phyloP scores from a whole-genome alignment of 2,797 vertebrate species.

The Todus mexicanus region DNA sequence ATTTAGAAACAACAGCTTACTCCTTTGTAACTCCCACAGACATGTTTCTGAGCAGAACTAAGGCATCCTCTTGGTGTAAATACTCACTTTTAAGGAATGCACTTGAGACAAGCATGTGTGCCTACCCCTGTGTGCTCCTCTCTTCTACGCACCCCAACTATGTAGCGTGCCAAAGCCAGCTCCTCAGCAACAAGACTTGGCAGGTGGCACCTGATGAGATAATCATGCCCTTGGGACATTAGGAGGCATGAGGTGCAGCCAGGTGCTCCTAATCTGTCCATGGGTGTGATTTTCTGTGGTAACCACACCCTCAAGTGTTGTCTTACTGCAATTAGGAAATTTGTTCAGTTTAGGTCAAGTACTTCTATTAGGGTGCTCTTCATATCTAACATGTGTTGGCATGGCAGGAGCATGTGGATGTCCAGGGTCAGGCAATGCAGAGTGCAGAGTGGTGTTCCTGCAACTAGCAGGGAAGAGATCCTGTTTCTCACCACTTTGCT shows the following conservation, averaged over 20 bases:
- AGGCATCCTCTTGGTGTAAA: not conserved
- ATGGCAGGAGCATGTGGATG: not conserved
- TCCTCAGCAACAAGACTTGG: slow-evolving; percentile 47
- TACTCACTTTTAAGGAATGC: slow-evolving; percentile 1
- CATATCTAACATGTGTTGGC: not conserved
- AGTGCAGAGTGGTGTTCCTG: not conserved
- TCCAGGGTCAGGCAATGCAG: not conserved
- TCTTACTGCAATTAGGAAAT: slow-evolving; percentile 44
- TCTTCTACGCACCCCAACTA: not conserved
- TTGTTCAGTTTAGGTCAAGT: slow-evolving; percentile 36
- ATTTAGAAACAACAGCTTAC: not conserved
- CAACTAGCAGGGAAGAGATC: not conserved
- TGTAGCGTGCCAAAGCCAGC: not conserved
- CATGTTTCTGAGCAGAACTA: not conserved
- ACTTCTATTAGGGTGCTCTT: not conserved
- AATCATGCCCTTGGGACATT: slow-evolving; percentile 18
- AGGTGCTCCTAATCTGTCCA: slow-evolving; percentile 38
- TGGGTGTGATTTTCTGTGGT: slow-evolving; percentile 33
- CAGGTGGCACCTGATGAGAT: slow-evolving; percentile 50
- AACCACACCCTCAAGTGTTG: slow-evolving; percentile 50
- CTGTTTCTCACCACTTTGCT: not conserved
- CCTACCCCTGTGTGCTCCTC: not conserved
- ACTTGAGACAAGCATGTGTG: not conserved
- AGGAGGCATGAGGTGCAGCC: slow-evolving; percentile 22
- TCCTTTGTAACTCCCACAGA: not conserved